Evolutionary conservation across 2,113 vertebrate genomes (phyloP).

Genomic region (Cololabis saira): DNA sequence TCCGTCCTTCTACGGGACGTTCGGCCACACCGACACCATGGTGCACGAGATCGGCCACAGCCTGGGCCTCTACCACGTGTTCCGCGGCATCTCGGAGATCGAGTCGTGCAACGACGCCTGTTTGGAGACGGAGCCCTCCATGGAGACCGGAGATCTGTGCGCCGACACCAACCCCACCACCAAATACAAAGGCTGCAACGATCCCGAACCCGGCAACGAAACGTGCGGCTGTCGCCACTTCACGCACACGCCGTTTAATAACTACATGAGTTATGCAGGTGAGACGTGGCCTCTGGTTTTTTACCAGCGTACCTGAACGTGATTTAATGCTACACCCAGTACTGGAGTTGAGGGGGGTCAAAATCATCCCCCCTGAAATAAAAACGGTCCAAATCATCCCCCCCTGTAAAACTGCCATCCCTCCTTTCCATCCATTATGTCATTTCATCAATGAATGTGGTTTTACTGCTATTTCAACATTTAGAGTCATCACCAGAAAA

Average conservation of each 20-base stretch:
- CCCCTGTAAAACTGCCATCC: too few species aligned
- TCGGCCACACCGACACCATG: conserved; percentile 97
- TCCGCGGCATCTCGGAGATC: conserved; percentile 95
- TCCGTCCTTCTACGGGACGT: conserved; percentile 94
- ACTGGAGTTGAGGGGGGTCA: too few species aligned
- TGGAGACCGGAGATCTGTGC: conserved; percentile 96
- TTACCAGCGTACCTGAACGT: conserved; percentile 65
- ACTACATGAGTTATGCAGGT: conserved; percentile 99
- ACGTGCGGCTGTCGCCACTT: conserved; percentile 92
- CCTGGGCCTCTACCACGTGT: conserved; percentile 96
- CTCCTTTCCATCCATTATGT: too few species aligned
- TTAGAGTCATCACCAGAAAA: too few species aligned
- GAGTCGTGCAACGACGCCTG: conserved; percentile 96
- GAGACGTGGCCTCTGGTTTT: conserved; percentile 32
- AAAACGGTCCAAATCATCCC: too few species aligned
- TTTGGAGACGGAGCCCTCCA: conserved; percentile 95
- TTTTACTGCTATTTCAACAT: too few species aligned
- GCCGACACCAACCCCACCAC: conserved; percentile 95
- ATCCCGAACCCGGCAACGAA: conserved; percentile 92
- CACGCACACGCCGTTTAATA: conserved; percentile 92
- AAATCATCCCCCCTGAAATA: too few species aligned
- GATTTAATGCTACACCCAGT: conserved; percentile 38
- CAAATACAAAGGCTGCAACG: conserved; percentile 93
- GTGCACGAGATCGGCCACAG: conserved; percentile 98
- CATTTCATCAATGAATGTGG: too few species aligned